Evolutionary conservation across 2,888 invertebrate species (phyloP).

Genomic region (Andrena minutula): DNA sequence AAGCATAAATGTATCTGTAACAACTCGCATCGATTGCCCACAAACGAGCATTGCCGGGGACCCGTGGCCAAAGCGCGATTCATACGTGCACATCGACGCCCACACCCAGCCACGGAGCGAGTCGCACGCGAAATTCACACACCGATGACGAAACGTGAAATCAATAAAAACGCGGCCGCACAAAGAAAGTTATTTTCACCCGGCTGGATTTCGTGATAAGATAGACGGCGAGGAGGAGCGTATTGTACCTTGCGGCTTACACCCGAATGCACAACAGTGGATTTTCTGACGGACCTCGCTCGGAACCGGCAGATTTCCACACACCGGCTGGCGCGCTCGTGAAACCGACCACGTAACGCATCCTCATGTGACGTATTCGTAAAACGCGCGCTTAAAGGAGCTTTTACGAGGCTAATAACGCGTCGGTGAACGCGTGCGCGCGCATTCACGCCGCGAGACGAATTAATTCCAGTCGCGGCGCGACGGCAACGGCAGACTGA

Average conservation of each 20-base stretch:
- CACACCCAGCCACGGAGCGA: background rate
- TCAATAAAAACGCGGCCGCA: conserved; percentile 30
- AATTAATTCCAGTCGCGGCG: conserved; percentile 72
- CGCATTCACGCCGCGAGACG: conserved; percentile 56
- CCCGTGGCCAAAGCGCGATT: background rate
- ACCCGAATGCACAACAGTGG: conserved; percentile 5
- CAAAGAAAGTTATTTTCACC: conserved; percentile 46
- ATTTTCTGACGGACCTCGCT: conserved; percentile 29
- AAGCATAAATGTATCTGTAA: background rate
- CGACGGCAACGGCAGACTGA: conserved; percentile 53
- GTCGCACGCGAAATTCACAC: conserved; percentile 25
- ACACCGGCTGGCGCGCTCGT: conserved; percentile 56
- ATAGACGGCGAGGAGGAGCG: conserved; percentile 27
- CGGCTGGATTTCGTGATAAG: conserved; percentile 56
- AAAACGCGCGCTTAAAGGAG: conserved; percentile 60
- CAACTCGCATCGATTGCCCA: background rate
- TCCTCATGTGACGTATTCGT: conserved; percentile 59
- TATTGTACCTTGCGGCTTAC: conserved; percentile 29
- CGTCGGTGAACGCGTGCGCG: conserved; percentile 52
- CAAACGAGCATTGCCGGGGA: background rate
- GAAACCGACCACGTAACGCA: conserved; percentile 58
- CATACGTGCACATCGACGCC: background rate
- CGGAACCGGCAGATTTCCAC: conserved; percentile 63
- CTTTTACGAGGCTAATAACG: conserved; percentile 73
- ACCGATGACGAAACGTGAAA: conserved; percentile 37